Percentiles rank a stretch among this genome's conserved stretches.
phyloP scores from a whole-genome alignment of 2,888 invertebrate genomes.

The Cosmorhoe ocellata region DNA sequence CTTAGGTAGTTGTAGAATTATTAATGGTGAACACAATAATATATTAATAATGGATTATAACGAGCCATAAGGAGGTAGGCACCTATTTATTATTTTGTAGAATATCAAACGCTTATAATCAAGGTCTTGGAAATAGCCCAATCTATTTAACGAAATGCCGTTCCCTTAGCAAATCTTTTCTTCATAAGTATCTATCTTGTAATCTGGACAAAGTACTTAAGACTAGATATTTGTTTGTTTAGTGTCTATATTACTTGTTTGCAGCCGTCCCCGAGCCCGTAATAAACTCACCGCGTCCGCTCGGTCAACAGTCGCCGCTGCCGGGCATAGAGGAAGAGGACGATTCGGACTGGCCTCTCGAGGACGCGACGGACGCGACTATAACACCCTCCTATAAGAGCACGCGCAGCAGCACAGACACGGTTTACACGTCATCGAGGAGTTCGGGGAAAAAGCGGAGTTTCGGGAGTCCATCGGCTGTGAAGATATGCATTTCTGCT shows the following conservation, averaged over 20 bases:
- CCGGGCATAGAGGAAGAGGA: constrained; percentile 93
- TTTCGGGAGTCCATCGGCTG: constrained; percentile 82
- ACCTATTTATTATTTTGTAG: too few relatives aligned
- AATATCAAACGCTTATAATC: constrained; percentile 36
- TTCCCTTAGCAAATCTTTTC: constrained; percentile 52
- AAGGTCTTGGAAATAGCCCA: constrained; percentile 39
- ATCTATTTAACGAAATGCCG: constrained; percentile 39
- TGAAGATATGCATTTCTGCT: constrained; percentile 81
- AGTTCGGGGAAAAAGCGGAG: constrained; percentile 78
- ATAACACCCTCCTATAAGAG: constrained; percentile 79
- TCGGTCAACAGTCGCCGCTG: constrained; percentile 87
- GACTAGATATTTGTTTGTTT: constrained; percentile 41
- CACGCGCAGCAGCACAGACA: constrained; percentile 77
- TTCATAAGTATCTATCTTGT: constrained; percentile 32
- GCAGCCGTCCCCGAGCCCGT: constrained; percentile 80
- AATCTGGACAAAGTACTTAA: constrained; percentile 8
- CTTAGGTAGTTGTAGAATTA: too few relatives aligned
- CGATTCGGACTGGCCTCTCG: constrained; percentile 84
- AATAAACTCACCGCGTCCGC: constrained; percentile 80
- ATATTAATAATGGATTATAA: too few relatives aligned
- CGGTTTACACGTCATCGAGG: constrained; percentile 74
- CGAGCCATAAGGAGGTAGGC: not conserved
- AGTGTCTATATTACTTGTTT: constrained; percentile 63
- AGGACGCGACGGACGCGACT: constrained; percentile 77
- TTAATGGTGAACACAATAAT: too few relatives aligned